Conservation (phyloP, 2,888 invertebrate genomes). For the Drosophila birchii region DNA sequence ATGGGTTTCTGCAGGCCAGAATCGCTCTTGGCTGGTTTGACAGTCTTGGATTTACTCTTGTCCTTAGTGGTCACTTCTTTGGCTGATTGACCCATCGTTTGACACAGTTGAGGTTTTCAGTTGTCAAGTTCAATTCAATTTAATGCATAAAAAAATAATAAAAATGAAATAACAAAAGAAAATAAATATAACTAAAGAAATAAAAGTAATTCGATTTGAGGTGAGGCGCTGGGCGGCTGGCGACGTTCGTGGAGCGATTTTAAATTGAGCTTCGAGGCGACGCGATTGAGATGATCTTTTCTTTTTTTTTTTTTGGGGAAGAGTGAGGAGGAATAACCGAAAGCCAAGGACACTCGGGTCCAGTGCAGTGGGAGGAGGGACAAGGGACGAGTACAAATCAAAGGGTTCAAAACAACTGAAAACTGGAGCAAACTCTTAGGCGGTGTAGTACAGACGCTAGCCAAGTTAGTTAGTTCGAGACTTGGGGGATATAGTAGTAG, state of each 20-base stretch:
- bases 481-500: slow-evolving; percentile 28
- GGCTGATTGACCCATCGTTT: slow-evolving; percentile 45
- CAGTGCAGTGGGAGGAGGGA: slow-evolving; percentile 57
- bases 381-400: slow-evolving; percentile 54
- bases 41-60: slow-evolving; percentile 31
- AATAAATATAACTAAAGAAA: slow-evolving; percentile 42
- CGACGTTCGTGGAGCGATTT: slow-evolving; percentile 45
- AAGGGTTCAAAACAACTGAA: slow-evolving; percentile 28
- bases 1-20: slow-evolving; percentile 46
- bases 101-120: slow-evolving; percentile 12
- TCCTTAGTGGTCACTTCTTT: slow-evolving; percentile 36
- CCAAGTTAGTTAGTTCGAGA: slow-evolving; percentile 48
- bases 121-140: slow-evolving; percentile 13
- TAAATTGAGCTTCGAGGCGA: slow-evolving; percentile 47
- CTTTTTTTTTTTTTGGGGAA: slow-evolving; percentile 3
- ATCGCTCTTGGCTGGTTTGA: slow-evolving; percentile 23
- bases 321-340: slow-evolving; percentile 45
- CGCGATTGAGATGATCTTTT: slow-evolving; percentile 48
- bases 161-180: slow-evolving; percentile 28
- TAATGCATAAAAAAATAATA: slow-evolving; percentile 32
- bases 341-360: slow-evolving; percentile 44
- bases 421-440: slow-evolving; percentile 68
- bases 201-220: slow-evolving; percentile 12
- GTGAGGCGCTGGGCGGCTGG: slow-evolving; percentile 46
- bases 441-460: slow-evolving; percentile 72